Percentiles rank a stretch among this genome's conserved stretches.
phyloP scores from a whole-genome alignment of 2,113 vertebrate genomes.

The Percopsis transmontana region DNA sequence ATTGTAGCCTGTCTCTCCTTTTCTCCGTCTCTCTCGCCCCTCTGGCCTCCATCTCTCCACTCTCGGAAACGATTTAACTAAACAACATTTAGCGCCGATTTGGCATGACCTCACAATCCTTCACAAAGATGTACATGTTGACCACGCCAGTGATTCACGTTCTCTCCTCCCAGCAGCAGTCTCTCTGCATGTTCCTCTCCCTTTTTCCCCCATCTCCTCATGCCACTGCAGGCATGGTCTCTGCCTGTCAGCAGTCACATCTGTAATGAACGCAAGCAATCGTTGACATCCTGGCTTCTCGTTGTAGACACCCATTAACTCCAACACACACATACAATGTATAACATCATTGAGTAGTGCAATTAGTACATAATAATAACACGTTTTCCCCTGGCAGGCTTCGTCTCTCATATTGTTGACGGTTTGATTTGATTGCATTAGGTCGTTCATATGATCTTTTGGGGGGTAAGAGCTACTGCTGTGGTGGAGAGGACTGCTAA shows the following conservation, averaged over 20 bases:
- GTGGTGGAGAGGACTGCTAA: constrained; percentile 24
- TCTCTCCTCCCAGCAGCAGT: neutral
- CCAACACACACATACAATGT: neutral
- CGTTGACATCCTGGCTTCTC: neutral
- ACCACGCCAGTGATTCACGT: constrained; percentile 29
- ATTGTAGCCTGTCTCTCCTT: constrained; percentile 13
- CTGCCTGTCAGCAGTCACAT: neutral
- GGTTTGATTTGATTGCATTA: constrained; percentile 27
- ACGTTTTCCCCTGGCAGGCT: neutral
- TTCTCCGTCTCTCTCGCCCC: constrained; percentile 18
- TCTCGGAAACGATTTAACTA: constrained; percentile 21
- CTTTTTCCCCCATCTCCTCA: neutral
- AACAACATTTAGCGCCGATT: constrained; percentile 13
- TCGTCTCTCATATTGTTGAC: constrained; percentile 1
- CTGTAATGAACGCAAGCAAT: constrained; percentile 4
- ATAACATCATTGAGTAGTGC: neutral
- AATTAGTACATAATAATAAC: neutral
- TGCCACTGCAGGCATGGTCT: neutral
- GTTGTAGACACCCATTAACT: neutral
- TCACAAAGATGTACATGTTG: constrained; percentile 2
- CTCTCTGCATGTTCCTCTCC: neutral
- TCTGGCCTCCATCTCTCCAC: constrained; percentile 23
- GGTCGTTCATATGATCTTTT: constrained; percentile 2
- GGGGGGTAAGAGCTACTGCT: constrained; percentile 9
- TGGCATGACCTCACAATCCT: constrained; percentile 9